These are phyloP conservation scores for Peromyscus maniculatus DNA, from an alignment of 2,113 vertebrate species.

Conservation along the genomic window DNA sequence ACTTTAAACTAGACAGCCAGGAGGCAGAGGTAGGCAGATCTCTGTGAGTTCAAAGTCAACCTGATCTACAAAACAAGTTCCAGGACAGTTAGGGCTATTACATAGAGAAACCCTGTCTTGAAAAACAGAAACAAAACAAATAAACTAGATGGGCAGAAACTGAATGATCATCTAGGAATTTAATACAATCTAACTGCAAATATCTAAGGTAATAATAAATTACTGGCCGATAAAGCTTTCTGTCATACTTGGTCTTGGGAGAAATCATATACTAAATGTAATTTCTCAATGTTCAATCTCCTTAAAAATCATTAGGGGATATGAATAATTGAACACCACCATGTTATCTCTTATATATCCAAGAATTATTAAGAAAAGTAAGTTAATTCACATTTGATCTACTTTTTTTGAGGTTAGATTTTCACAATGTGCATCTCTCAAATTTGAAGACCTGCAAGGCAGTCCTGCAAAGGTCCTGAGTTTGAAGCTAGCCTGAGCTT, in stretches of 20 bases:
- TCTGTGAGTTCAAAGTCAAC: no score
- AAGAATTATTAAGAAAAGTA: background rate
- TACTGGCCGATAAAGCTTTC: background rate
- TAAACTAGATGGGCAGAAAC: background rate
- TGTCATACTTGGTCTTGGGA: conserved; percentile 10
- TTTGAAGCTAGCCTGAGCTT: background rate
- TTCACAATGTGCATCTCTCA: conserved; percentile 12
- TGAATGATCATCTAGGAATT: background rate
- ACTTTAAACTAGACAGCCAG: background rate
- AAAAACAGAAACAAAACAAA: no score
- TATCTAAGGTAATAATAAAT: conserved; percentile 42
- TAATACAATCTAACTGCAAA: conserved; percentile 15
- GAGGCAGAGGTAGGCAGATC: no score
- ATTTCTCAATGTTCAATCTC: background rate
- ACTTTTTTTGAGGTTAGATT: background rate
- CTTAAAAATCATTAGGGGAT: background rate
- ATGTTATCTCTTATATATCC: background rate
- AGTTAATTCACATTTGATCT: conserved; percentile 24
- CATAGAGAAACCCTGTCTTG: no score
- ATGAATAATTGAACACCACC: conserved; percentile 40
- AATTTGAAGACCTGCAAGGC: background rate
- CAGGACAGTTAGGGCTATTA: no score
- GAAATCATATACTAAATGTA: background rate
- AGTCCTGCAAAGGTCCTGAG: background rate
- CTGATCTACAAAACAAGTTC: no score